These are phyloP conservation scores for Antedon mediterranea DNA, from an alignment of 53 echinoderm and acorn worm species.

Conservation along the genomic window DNA sequence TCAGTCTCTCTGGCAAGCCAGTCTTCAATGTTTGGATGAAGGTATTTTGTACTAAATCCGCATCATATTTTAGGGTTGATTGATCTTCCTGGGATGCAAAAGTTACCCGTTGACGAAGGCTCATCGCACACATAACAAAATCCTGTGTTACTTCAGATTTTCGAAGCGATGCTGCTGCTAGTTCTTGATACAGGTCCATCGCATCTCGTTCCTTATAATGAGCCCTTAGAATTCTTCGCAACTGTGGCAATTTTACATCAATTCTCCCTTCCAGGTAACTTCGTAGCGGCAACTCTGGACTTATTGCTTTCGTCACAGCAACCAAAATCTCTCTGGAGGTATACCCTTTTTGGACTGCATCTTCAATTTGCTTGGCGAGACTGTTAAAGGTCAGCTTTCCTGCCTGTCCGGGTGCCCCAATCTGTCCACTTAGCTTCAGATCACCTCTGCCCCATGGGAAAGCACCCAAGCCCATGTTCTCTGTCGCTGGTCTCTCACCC, in stretches of 20 bases:
- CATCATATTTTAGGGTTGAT: constrained; percentile 9
- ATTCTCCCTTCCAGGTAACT: too few species aligned
- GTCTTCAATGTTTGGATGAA: constrained; percentile 37
- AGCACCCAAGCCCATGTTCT: too few species aligned
- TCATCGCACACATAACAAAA: constrained; percentile 32
- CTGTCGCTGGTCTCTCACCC: too few species aligned
- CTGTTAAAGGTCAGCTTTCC: constrained; percentile 6
- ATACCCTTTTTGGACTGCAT: too few species aligned
- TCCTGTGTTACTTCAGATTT: constrained; percentile 30
- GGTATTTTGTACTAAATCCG: constrained; percentile 14
- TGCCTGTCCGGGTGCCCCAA: constrained; percentile 8
- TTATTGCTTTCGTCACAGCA: too few species aligned
- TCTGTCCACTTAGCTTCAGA: constrained; percentile 15
- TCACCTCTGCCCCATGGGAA: too few species aligned
- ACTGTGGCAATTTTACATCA: too few species aligned
- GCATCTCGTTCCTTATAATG: constrained; percentile 44
- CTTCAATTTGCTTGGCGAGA: too few species aligned
- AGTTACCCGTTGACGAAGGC: constrained; percentile 35
- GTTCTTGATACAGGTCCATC: constrained; percentile 27
- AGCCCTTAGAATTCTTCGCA: constrained; percentile 14
- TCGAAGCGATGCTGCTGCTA: constrained; percentile 24
- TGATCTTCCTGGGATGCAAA: constrained; percentile 16
- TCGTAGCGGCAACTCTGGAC: too few species aligned
- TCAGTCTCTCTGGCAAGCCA: constrained; percentile 25
- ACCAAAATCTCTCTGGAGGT: too few species aligned